These are phyloP conservation scores for Malacoctenus gilli DNA, from an alignment of 2,797 vertebrate species.

Conservation along the genomic window DNA sequence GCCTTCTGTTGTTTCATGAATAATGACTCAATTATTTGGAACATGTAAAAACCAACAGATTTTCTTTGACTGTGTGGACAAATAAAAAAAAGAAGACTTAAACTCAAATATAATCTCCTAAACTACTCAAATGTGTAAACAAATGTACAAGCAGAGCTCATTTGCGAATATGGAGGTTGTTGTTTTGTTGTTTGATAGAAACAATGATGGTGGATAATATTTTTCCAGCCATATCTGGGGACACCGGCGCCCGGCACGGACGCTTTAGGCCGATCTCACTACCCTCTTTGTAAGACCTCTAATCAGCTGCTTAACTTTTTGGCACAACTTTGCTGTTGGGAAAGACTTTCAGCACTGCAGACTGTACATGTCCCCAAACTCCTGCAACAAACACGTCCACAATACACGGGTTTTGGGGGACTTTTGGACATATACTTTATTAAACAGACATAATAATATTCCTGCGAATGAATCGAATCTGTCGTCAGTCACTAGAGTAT, in stretches of 20 bases:
- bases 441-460: no score
- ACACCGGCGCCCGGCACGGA: constrained; percentile 1
- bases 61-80: no score
- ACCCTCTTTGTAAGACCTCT: constrained; percentile 12
- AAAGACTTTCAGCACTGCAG: constrained; percentile 18
- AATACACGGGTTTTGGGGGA: not conserved
- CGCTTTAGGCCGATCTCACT: constrained; percentile 14
- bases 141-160: constrained; percentile 5
- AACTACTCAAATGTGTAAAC: constrained; percentile 31
- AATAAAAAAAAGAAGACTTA: no score
- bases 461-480: no score
- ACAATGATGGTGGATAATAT: constrained; percentile 1
- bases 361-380: constrained; percentile 2
- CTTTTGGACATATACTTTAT: not conserved
- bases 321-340: constrained; percentile 12
- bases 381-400: constrained; percentile 24
- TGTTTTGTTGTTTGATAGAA: constrained; percentile 17
- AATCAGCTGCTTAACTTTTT: constrained; percentile 12
- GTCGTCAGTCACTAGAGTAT: no score
- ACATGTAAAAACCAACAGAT: no score
- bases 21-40: no score
- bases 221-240: constrained; percentile 14
- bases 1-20: no score
- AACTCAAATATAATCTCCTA: no score
- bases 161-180: not conserved